Percentiles rank a stretch among this genome's conserved stretches.
Evolutionary conservation across 2,113 vertebrate genomes (phyloP).

Genomic region (Cebidichthys violaceus): DNA sequence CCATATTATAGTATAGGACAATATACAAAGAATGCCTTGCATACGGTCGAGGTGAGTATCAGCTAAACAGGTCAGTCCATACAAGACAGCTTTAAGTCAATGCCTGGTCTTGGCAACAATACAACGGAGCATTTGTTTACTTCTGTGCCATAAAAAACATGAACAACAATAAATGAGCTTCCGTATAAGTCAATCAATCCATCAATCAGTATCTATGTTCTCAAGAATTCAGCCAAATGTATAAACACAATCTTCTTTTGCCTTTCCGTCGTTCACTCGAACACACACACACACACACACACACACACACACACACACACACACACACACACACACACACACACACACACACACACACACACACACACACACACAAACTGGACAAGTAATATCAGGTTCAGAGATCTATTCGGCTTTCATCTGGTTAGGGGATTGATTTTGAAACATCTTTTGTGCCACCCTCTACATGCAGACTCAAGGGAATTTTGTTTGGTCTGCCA

Average conservation of each 20-base stretch:
- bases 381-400: neutral
- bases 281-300: neutral
- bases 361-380: neutral
- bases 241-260: neutral
- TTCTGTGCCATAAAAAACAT: neutral
- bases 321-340: too few relatives aligned
- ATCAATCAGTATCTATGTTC: neutral
- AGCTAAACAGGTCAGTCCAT: neutral
- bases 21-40: neutral
- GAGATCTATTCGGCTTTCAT: conserved; percentile 29
- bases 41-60: neutral
- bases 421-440: conserved; percentile 39
- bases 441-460: conserved; percentile 52
- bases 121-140: neutral
- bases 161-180: neutral
- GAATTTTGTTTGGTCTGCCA: conserved; percentile 48
- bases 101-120: neutral
- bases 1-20: neutral
- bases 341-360: neutral
- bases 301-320: too few relatives aligned
- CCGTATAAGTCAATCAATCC: neutral
- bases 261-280: neutral
- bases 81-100: neutral
- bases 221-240: neutral
- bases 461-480: conserved; percentile 49